phyloP scores from a whole-genome alignment of 1,140 invertebrate species.

The Pemphigus obesinymphae region DNA sequence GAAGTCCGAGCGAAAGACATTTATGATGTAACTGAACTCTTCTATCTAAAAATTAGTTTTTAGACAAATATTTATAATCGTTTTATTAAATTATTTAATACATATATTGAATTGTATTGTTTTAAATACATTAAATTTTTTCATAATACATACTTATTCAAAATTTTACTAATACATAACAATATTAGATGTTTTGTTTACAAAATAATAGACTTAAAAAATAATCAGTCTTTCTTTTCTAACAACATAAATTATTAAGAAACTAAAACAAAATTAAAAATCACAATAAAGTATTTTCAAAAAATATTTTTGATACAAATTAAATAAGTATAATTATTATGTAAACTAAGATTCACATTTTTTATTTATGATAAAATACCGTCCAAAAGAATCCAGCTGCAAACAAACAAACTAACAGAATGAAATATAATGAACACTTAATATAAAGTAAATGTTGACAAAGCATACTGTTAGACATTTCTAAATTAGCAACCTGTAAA shows the following conservation, averaged over 20 bases:
- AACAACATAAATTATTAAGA: background rate
- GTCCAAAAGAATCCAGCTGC: slow-evolving; percentile 11
- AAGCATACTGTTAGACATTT: background rate
- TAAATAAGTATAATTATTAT: background rate
- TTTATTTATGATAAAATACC: slow-evolving; percentile 4
- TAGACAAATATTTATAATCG: background rate
- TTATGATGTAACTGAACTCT: background rate
- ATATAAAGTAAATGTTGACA: background rate
- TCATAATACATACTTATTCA: background rate
- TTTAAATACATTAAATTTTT: background rate
- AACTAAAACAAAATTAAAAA: background rate
- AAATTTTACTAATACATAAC: background rate
- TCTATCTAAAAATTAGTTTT: background rate
- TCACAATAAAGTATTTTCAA: background rate
- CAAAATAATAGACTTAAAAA: background rate
- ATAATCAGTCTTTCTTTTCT: slow-evolving; percentile 20
- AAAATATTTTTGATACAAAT: background rate
- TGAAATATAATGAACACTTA: slow-evolving; percentile 28
- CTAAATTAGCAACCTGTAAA: slow-evolving; percentile 17
- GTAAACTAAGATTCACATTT: background rate
- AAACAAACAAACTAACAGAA: slow-evolving; percentile 7
- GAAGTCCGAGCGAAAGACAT: background rate
- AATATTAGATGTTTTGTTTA: background rate
- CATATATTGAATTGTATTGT: background rate
- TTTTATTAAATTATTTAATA: background rate